A percentile compares a stretch with the other conserved stretches of the same genome.
Conservation (phyloP, 1,140 invertebrate genomes). For the Hestina assimilis region DNA sequence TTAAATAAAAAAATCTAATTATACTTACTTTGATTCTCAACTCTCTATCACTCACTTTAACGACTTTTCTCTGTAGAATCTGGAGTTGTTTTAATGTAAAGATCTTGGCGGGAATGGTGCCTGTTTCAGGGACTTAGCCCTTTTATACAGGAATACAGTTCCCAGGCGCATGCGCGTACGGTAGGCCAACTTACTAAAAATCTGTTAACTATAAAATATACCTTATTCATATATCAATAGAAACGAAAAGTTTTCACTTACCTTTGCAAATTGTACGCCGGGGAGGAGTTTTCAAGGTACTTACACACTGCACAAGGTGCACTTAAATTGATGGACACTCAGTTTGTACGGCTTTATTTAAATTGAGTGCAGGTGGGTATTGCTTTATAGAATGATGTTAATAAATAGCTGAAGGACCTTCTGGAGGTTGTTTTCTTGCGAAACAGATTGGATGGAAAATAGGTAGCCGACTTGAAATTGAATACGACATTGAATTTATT, state of each 20-base stretch:
- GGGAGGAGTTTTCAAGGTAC: conserved; percentile 36
- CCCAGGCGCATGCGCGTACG: conserved; percentile 40
- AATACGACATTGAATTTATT: neutral
- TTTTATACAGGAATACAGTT: conserved; percentile 39
- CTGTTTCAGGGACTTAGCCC: conserved; percentile 12
- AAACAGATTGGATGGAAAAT: conserved; percentile 2
- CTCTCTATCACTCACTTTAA: conserved; percentile 17
- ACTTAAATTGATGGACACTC: conserved; percentile 37
- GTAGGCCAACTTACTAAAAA: conserved; percentile 1
- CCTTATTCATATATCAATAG: conserved; percentile 18
- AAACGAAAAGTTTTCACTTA: neutral
- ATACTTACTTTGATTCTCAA: conserved; percentile 30
- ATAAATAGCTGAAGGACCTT: conserved; percentile 10
- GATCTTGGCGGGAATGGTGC: conserved; percentile 45
- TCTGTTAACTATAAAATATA: conserved; percentile 11
- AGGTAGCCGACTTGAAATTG: neutral
- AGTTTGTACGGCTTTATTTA: conserved; percentile 27
- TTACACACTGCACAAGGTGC: conserved; percentile 32
- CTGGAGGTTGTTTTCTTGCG: conserved; percentile 3
- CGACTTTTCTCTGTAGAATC: conserved; percentile 4
- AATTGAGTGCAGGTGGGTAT: conserved; percentile 24
- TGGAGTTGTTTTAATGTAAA: conserved; percentile 21
- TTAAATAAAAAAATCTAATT: too few species aligned
- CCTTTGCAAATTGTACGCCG: conserved; percentile 3
- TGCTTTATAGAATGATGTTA: conserved; percentile 15